phyloP scores from a whole-genome alignment of 2,888 invertebrate genomes.

The Mesodorylaimus sp. region DNA sequence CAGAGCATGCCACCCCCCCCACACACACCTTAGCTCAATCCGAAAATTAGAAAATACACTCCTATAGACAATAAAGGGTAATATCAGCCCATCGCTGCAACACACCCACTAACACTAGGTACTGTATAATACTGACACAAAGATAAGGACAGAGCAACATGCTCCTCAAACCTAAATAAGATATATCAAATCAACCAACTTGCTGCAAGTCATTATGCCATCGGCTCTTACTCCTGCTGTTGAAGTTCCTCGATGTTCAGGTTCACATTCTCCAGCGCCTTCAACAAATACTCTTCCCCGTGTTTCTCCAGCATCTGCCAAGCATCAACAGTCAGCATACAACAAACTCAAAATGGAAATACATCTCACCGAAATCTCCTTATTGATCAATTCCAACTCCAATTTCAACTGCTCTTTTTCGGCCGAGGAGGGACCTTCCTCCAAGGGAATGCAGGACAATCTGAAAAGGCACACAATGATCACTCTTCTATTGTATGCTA shows the following conservation, averaged over 20 bases:
- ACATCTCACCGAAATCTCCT: conserved; percentile 16
- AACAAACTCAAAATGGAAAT: neutral
- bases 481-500: neutral
- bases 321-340: neutral
- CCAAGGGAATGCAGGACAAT: neutral
- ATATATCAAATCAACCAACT: too few relatives aligned
- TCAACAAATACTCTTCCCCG: conserved; percentile 22
- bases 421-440: conserved; percentile 10
- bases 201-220: too few relatives aligned
- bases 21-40: too few relatives aligned
- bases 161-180: too few relatives aligned
- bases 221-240: too few relatives aligned
- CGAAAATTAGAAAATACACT: too few relatives aligned
- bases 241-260: conserved; percentile 18
- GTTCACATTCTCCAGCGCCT: conserved; percentile 27
- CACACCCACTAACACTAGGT: too few relatives aligned
- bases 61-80: too few relatives aligned
- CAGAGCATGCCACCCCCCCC: too few relatives aligned
- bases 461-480: neutral
- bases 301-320: conserved; percentile 16
- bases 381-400: conserved; percentile 22
- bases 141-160: too few relatives aligned
- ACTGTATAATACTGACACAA: too few relatives aligned
- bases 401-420: conserved; percentile 22
- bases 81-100: too few relatives aligned